These are phyloP conservation scores for Papilio xuthus DNA, from an alignment of 1,140 invertebrate genomes.

Conservation along the genomic window DNA sequence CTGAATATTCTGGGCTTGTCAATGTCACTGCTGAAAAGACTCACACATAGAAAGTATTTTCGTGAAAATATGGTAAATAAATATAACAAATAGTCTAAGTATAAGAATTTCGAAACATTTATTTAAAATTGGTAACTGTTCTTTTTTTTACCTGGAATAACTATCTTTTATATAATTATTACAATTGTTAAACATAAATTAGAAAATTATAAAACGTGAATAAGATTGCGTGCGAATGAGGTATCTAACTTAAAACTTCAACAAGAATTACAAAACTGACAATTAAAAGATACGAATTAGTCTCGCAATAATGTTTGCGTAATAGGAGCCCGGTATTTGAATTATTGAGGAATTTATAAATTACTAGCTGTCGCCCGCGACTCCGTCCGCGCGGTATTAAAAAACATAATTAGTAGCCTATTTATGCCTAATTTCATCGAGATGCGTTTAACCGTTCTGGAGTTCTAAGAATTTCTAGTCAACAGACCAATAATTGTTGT, in stretches of 20 bases:
- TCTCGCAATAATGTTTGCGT: slow-evolving; percentile 1
- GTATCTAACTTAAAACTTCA: slow-evolving; percentile 18
- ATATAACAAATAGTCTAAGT: background rate
- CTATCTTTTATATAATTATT: background rate
- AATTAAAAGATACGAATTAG: slow-evolving; percentile 22
- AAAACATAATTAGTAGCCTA: too few relatives aligned
- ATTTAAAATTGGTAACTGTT: too few relatives aligned
- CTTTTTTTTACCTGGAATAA: too few relatives aligned
- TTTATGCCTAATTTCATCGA: too few relatives aligned
- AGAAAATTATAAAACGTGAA: slow-evolving; percentile 16
- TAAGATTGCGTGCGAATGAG: slow-evolving; percentile 19
- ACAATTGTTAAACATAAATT: background rate
- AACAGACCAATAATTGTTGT: too few relatives aligned
- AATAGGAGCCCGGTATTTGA: background rate
- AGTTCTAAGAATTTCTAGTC: background rate
- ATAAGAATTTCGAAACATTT: background rate
- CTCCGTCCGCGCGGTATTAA: too few relatives aligned
- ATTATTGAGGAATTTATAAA: background rate
- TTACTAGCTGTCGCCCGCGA: too few relatives aligned
- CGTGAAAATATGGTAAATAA: background rate
- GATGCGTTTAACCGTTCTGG: too few relatives aligned
- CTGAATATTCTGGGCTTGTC: background rate
- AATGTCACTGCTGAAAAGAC: background rate
- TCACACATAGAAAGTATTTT: background rate
- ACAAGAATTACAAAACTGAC: slow-evolving; percentile 17